Conservation (phyloP, 2,888 invertebrate species). For the Euclidia mi region DNA sequence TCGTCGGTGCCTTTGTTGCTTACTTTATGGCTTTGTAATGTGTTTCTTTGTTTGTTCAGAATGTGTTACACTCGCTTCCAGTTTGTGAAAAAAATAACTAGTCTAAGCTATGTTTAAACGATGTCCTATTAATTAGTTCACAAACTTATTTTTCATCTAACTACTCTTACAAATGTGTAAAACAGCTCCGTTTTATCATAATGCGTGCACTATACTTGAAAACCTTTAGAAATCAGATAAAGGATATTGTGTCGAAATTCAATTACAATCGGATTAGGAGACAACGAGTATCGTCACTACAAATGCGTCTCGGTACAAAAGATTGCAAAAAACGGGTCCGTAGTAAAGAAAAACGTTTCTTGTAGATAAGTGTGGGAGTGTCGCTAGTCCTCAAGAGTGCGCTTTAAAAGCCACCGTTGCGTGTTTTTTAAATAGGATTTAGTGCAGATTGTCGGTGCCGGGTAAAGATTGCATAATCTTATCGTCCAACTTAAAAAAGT, state of each 20-base stretch:
- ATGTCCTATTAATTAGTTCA: conserved; percentile 27
- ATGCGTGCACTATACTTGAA: conserved; percentile 22
- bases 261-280: conserved; percentile 80
- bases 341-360: conserved; percentile 75
- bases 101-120: conserved; percentile 36
- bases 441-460: conserved; percentile 76
- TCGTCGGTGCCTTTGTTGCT: conserved; percentile 88
- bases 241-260: conserved; percentile 62
- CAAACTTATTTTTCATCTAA: background rate
- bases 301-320: conserved; percentile 70
- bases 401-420: conserved; percentile 85
- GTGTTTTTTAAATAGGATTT: conserved; percentile 86
- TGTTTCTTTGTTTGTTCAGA: conserved; percentile 89
- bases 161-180: conserved; percentile 2
- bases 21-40: conserved; percentile 89
- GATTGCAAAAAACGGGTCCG: conserved; percentile 70
- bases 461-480: conserved; percentile 77
- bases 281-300: conserved; percentile 72
- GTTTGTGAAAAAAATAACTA: conserved; percentile 68
- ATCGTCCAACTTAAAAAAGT: conserved; percentile 74
- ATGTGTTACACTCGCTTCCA: conserved; percentile 81
- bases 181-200: background rate
- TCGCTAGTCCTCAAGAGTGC: conserved; percentile 70
- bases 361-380: conserved; percentile 80
- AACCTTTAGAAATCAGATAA: conserved; percentile 48